Percentiles rank a stretch among this genome's conserved stretches.
phyloP scores from a whole-genome alignment of 2,113 vertebrate species.

The Crotalus tigris region DNA sequence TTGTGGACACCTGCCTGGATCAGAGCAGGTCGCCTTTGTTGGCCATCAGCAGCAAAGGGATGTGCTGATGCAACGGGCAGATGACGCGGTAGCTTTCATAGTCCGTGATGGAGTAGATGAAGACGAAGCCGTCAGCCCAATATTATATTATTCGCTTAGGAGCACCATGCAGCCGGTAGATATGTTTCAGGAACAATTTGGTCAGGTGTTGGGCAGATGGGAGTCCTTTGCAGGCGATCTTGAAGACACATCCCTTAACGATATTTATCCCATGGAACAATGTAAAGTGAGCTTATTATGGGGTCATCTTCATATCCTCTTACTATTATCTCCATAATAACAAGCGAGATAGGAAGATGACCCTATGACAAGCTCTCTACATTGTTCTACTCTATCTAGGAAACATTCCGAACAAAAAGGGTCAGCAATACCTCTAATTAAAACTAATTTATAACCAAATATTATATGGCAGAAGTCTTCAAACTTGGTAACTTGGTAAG shows the following conservation, averaged over 20 bases:
- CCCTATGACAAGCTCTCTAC: background rate
- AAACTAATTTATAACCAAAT: background rate
- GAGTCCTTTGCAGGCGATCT: background rate
- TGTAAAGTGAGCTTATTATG: background rate
- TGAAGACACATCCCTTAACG: background rate
- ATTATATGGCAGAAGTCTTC: background rate
- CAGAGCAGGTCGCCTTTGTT: slow-evolving; percentile 90
- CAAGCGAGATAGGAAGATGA: background rate
- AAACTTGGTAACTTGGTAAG: no score
- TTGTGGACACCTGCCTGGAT: slow-evolving; percentile 82
- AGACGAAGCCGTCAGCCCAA: slow-evolving; percentile 91
- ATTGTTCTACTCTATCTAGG: background rate
- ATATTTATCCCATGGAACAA: background rate
- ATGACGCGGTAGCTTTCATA: slow-evolving; percentile 82
- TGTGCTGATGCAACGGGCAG: slow-evolving; percentile 85
- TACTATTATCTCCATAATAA: background rate
- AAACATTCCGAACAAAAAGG: background rate
- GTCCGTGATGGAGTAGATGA: slow-evolving; percentile 91
- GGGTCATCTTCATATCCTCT: background rate
- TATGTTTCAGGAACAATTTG: no score
- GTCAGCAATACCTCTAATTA: background rate
- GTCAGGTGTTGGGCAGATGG: no score
- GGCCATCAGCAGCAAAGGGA: slow-evolving; percentile 85
- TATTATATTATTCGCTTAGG: slow-evolving; percentile 50
- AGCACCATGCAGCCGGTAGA: no score